Percentiles rank a stretch among this genome's conserved stretches.
phyloP scores from a whole-genome alignment of 2,888 invertebrate species.

The Tinea pellionella region DNA sequence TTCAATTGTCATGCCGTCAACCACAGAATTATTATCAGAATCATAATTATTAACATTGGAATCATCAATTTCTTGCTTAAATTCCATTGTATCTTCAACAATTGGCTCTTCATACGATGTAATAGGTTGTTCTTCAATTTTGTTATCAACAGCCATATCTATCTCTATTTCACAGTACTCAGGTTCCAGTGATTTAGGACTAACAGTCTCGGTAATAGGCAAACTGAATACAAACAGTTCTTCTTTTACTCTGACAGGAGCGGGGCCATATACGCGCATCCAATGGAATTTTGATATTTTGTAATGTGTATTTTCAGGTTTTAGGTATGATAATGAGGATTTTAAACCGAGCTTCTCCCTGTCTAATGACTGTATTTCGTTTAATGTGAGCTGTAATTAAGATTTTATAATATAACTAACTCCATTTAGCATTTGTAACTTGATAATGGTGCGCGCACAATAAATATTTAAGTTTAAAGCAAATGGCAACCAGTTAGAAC shows the following conservation, averaged over 20 bases:
- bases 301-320: constrained; percentile 30
- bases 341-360: constrained; percentile 27
- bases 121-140: background rate
- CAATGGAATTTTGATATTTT: constrained; percentile 26
- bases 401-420: background rate
- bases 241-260: background rate
- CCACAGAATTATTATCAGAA: constrained; percentile 22
- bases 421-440: no score
- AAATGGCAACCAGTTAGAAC: no score
- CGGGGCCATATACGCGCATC: background rate
- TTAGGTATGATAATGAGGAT: constrained; percentile 36
- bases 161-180: constrained; percentile 17
- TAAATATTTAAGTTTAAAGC: background rate
- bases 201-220: background rate
- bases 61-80: constrained; percentile 18
- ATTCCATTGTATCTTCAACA: background rate
- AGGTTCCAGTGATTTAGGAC: background rate
- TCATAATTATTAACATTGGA: constrained; percentile 16
- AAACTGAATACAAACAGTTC: background rate
- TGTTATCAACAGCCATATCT: constrained; percentile 24
- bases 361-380: constrained; percentile 32
- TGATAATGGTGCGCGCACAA: no score
- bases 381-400: constrained; percentile 38
- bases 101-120: no score
- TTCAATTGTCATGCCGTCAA: constrained; percentile 40